A percentile compares a stretch with the other conserved stretches of the same genome.
Evolutionary conservation across 2,888 invertebrate species (phyloP).

Genomic region (Falcaria lacertinaria): DNA sequence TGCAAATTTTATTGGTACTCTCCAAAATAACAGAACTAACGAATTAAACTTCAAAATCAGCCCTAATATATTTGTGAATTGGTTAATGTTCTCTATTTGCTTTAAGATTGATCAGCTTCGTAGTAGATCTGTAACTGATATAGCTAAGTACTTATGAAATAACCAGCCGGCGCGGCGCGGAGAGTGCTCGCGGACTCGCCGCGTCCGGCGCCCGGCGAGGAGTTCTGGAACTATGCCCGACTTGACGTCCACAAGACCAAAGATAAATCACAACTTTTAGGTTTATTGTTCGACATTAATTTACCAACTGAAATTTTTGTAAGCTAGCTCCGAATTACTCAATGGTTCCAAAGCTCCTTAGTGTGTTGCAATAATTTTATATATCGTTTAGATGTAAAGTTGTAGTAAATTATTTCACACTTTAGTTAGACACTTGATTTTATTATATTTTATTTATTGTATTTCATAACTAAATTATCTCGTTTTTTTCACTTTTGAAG

Average conservation of each 20-base stretch:
- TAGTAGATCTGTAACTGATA: slow-evolving; percentile 77
- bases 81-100: slow-evolving; percentile 68
- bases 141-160: slow-evolving; percentile 70
- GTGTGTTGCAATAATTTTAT: slow-evolving; percentile 74
- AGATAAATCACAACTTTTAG: slow-evolving; percentile 72
- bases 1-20: background rate
- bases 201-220: slow-evolving; percentile 45
- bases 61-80: slow-evolving; percentile 33
- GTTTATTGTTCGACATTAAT: slow-evolving; percentile 64
- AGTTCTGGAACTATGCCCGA: slow-evolving; percentile 70
- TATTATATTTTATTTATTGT: slow-evolving; percentile 74
- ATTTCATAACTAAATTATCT: slow-evolving; percentile 67
- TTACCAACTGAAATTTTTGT: slow-evolving; percentile 59
- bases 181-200: slow-evolving; percentile 12
- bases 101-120: slow-evolving; percentile 70
- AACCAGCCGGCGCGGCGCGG: slow-evolving; percentile 43
- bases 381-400: slow-evolving; percentile 74
- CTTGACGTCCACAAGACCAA: slow-evolving; percentile 65
- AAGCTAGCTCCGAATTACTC: slow-evolving; percentile 57
- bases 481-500: slow-evolving; percentile 72
- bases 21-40: background rate
- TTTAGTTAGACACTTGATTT: slow-evolving; percentile 72
- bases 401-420: slow-evolving; percentile 78
- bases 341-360: slow-evolving; percentile 77
- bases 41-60: slow-evolving; percentile 7